Percentiles rank a stretch among this genome's conserved stretches.
Evolutionary conservation across 2,888 invertebrate genomes (phyloP).

Genomic region (Chironomus tentans): DNA sequence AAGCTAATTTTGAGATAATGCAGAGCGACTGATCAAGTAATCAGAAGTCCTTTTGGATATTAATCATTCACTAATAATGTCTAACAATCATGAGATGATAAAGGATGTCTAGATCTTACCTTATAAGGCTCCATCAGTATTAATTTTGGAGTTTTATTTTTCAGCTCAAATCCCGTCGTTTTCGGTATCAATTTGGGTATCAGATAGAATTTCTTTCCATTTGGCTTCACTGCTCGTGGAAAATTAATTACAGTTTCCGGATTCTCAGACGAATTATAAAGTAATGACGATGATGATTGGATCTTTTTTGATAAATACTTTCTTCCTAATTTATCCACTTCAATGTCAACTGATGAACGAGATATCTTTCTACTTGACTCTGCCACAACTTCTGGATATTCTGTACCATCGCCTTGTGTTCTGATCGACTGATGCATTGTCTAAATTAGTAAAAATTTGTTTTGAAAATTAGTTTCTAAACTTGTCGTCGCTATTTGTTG

Average conservation of each 20-base stretch:
- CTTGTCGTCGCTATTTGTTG: too few relatives aligned
- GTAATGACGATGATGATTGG: constrained; percentile 1
- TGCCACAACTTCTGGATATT: not conserved
- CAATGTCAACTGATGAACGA: not conserved
- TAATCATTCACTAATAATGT: too few relatives aligned
- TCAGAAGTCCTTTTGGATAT: too few relatives aligned
- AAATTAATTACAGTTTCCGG: not conserved
- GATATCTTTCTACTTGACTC: not conserved
- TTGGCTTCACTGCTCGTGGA: constrained; percentile 45
- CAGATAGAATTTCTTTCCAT: constrained; percentile 49
- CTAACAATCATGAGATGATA: too few relatives aligned
- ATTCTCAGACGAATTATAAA: not conserved
- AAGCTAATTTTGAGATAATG: too few relatives aligned
- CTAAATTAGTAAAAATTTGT: not conserved
- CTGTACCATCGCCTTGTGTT: constrained; percentile 19
- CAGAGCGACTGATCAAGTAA: too few relatives aligned
- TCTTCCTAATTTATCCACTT: constrained; percentile 10
- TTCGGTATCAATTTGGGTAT: constrained; percentile 51
- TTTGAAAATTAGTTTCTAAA: too few relatives aligned
- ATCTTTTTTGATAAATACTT: constrained; percentile 6
- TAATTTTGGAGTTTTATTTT: constrained; percentile 62
- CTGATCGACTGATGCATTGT: not conserved
- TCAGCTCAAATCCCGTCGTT: constrained; percentile 28
- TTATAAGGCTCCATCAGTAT: constrained; percentile 84
- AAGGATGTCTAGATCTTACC: too few relatives aligned